Base-by-base conservation (phyloP, 2,113 vertebrate species). In the Gallinago paraguaiae region DNA sequence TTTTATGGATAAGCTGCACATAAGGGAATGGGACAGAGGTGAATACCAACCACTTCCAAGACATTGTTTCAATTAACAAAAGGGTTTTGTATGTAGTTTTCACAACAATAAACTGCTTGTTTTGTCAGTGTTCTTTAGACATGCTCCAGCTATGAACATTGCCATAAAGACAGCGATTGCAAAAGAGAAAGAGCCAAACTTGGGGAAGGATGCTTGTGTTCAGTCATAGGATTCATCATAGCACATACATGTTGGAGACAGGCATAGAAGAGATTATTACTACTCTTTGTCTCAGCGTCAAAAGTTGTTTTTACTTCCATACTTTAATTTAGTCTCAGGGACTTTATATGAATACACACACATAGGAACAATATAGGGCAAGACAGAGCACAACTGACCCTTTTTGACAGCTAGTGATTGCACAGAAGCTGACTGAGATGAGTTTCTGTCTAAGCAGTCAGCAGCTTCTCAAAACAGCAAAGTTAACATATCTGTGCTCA, bases 401-500 rank as follows among this genome's bases (percentile, higher is more conserved):
- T 76, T 72, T 97, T 65, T 53, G 51, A 76, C 65, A 85, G 35
- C 16, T 23, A 79, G 24, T 31, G 43, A 45, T 64, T n/a, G 39
- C 35, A 71, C 13, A 91, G 53, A 51, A 77, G 64, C 37, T 93
- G 74, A 50, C 59, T 39, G n/a, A 86, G 56, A 78, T 35, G 37
- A 81, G 35, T 57, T 93, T 82, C 35, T 64, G 25, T 92, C 75
- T 53, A 76, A 85, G 50, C 48, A 79, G 57, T 85, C 83, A 95
- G 57, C 84, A 85, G 18, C 41, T 78, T 92, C 39, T 72, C 51
- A 56, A 87, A 95, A 89, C 39, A 87, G 81, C 57, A 37, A 76
- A 84, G 71, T 85, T 94, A 86, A 87, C 93, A 92, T 87, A 91
- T 87, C 54, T 91, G 41, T 85, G 63, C 45, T 82, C n/a, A 39